Conservation (phyloP, 2,888 invertebrate species). For the Pollenia griseotomentosa region DNA sequence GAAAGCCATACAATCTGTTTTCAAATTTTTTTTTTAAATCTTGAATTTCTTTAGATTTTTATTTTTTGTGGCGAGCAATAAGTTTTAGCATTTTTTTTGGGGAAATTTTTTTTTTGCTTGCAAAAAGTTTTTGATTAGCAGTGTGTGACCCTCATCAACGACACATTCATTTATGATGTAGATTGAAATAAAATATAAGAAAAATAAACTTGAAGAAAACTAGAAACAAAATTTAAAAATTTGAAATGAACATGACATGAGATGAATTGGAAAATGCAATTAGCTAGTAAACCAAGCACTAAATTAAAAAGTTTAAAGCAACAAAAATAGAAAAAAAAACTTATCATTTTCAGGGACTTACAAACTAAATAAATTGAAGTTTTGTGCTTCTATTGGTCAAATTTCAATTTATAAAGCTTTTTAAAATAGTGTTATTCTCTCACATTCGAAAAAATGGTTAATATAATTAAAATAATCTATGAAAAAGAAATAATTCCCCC, state of each 20-base stretch:
- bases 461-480: too few relatives aligned
- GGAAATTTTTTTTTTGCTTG: constrained; percentile 10
- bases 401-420: too few relatives aligned
- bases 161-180: constrained; percentile 53
- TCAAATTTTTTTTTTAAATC: too few relatives aligned
- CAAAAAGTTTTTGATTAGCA: constrained; percentile 61
- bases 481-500: too few relatives aligned
- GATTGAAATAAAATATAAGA: constrained; percentile 6
- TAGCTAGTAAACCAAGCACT: constrained; percentile 53
- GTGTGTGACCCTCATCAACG: constrained; percentile 51
- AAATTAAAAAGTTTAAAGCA: constrained; percentile 48
- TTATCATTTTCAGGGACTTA: background rate
- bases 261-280: constrained; percentile 62
- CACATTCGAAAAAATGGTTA: too few relatives aligned
- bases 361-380: background rate
- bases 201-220: background rate
- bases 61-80: constrained; percentile 43
- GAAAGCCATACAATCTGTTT: too few relatives aligned
- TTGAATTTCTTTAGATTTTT: background rate
- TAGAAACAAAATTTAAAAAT: background rate
- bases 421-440: too few relatives aligned
- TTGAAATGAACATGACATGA: constrained; percentile 19
- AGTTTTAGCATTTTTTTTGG: constrained; percentile 37
- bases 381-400: too few relatives aligned
- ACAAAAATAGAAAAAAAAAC: background rate